Base-by-base conservation (phyloP, 2,113 vertebrate species). In the Prochilodus magdalenae region DNA sequence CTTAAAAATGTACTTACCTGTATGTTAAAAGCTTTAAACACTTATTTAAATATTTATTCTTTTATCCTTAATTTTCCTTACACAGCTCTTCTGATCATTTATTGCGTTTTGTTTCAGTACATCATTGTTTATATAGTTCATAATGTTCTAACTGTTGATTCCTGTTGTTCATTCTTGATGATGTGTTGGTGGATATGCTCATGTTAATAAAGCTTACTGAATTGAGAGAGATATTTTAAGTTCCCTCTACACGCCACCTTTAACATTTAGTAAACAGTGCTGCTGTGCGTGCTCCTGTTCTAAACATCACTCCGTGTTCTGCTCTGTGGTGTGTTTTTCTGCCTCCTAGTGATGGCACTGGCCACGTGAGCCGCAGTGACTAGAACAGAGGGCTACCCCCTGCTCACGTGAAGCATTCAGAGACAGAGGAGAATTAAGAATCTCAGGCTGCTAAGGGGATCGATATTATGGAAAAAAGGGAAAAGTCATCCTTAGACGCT, bases 301-400 rank as follows among this genome's bases (percentile, higher is more conserved):
- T 55, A 14, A 55, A 22, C 53, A 22, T 55, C 18, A 55, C 53
- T 40, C 27, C 24, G 5, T n/a, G 40, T 10, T 44, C 40, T n/a
- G 55, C 7, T 20, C 13, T 60, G 29, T 13, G 60, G 30, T 67
- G 20, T 44, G 47, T 27, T 66, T 66, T n/a, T 59, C 59, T 49
- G 65, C 47, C 75, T 70, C 72, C 79, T 79, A 74, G 44, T 72
- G 65, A 73, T 11, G 24, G 67, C 55, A n/a, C n/a, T 47, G 62
- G n/a, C 73, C 11, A 53, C 65, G 49, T 27, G 47, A 57, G 33
- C 73, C 51, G 67, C 55, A 2, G 30, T 55, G n/a, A 4, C 40
- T 27, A 18, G 16, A 33, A 22, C 8, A 63, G 40, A 75, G 13
- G 15, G 11, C 16, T 11, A 24, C 24, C 62, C 16, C 14, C 26